Conservation (phyloP, 2,888 invertebrate genomes). For the Acholoe squamosa region DNA sequence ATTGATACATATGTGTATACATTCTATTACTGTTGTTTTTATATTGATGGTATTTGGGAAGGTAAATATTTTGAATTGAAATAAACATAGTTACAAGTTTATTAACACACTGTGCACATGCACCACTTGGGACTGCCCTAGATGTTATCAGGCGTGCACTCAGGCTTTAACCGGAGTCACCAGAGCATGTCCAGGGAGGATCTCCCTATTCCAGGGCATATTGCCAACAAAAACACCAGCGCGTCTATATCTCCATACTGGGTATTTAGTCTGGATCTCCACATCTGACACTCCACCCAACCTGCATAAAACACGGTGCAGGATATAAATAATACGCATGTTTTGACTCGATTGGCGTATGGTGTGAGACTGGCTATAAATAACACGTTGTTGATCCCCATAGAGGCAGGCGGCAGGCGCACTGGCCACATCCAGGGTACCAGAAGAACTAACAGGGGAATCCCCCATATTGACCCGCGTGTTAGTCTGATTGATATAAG, state of each 20-base stretch:
- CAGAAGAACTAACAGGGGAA: background rate
- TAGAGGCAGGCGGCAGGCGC: background rate
- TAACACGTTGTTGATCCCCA: background rate
- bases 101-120: background rate
- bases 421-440: constrained; percentile 14
- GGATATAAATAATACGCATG: constrained; percentile 26
- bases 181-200: background rate
- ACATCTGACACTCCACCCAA: constrained; percentile 12
- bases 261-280: constrained; percentile 22
- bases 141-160: constrained; percentile 24
- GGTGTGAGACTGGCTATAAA: constrained; percentile 2
- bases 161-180: background rate
- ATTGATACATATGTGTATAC: too few species aligned
- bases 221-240: background rate
- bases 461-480: constrained; percentile 25
- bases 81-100: too few species aligned
- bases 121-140: background rate
- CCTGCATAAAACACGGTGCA: background rate
- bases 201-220: background rate
- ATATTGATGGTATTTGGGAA: too few species aligned
- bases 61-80: too few species aligned
- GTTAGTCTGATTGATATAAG: background rate
- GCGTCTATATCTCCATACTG: background rate
- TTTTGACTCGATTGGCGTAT: constrained; percentile 6
- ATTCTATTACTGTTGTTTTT: too few species aligned